Base-by-base conservation (phyloP, 2,888 invertebrate genomes). In the Eilema griseolum region DNA sequence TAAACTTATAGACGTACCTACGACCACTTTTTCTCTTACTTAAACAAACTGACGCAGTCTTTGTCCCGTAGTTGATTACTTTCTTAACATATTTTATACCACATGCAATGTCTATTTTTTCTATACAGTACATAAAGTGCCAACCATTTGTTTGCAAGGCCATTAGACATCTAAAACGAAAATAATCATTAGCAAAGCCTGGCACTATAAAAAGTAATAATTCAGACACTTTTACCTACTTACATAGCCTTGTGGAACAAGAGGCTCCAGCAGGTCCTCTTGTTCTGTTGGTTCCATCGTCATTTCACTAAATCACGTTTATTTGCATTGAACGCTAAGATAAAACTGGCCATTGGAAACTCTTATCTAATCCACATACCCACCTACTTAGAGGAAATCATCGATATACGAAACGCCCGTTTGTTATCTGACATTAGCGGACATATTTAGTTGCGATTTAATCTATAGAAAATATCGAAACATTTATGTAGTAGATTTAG, bases 171-270 rank as follows among this genome's bases (percentile, higher is more conserved):
- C 52, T 52, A 52, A 52, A 52, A n/a, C n/a, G 23, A 33, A 28
- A 31, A 10, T 28, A 24, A 12, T 23, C 24, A 23, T 62, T 62
- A 26, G 37, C 62, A 62, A n/a, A 20, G n/a, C 14, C 8, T 14
- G 23, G 2, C n/a, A n/a, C 28, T n/a, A 11, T 23, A 64, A 23
- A 28, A 52, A 52, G 7, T 7, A 12, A 31, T 41, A 37, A 37
- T 4, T 41, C 16, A 33, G 37, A 74, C 41, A 73, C 77, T 84
- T 89, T 81, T 90, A 90, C 91, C 90, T 87, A 91, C 89, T 88
- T 88, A 76, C 82, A 61, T 70, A 68, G 70, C 70, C 71, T 37
- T 64, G 52, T 12, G 66, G 62, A 46, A 72, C 66, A 62, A 72
- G 72, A 62, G 67, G 66, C 46, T 65, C 68, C 33, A 72, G 20